phyloP scores from a whole-genome alignment of 2,113 vertebrate genomes.

The zebrafish (Danio rerio) region DNA sequence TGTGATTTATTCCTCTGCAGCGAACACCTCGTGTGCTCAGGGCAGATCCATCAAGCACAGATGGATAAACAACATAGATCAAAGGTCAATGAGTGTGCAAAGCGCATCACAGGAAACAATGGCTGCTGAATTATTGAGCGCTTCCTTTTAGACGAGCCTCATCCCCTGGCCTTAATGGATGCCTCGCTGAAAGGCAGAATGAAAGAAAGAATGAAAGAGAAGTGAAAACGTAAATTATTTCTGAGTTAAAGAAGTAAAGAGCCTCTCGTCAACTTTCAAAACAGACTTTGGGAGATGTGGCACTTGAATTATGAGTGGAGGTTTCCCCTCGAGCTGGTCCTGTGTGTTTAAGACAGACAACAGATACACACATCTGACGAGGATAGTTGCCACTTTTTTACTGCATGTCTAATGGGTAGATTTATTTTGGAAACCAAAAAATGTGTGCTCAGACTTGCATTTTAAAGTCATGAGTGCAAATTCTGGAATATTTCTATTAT shows the following conservation, averaged over 20 bases:
- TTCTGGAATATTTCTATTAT: not conserved
- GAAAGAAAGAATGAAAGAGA: slow-evolving; percentile 21
- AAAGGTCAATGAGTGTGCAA: slow-evolving; percentile 71
- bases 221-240: slow-evolving; percentile 55
- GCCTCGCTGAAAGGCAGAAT: slow-evolving; percentile 67
- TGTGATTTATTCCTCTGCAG: slow-evolving; percentile 66
- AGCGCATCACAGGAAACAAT: slow-evolving; percentile 76
- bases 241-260: slow-evolving; percentile 50
- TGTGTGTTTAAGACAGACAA: slow-evolving; percentile 31
- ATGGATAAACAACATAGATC: slow-evolving; percentile 67
- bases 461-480: not conserved
- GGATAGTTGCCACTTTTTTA: not conserved
- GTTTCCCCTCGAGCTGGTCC: not conserved
- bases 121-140: slow-evolving; percentile 78
- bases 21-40: slow-evolving; percentile 38
- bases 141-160: slow-evolving; percentile 73
- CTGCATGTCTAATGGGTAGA: not conserved
- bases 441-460: not conserved
- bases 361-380: not conserved
- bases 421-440: not conserved
- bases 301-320: slow-evolving; percentile 24
- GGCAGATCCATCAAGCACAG: slow-evolving; percentile 69
- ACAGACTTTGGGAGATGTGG: slow-evolving; percentile 54
- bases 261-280: slow-evolving; percentile 41
- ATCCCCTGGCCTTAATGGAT: slow-evolving; percentile 72